Evolutionary conservation across 2,888 invertebrate genomes (phyloP), one percentile per base, ranked within the genome.

Genomic region (Melanchra persicariae): DNA sequence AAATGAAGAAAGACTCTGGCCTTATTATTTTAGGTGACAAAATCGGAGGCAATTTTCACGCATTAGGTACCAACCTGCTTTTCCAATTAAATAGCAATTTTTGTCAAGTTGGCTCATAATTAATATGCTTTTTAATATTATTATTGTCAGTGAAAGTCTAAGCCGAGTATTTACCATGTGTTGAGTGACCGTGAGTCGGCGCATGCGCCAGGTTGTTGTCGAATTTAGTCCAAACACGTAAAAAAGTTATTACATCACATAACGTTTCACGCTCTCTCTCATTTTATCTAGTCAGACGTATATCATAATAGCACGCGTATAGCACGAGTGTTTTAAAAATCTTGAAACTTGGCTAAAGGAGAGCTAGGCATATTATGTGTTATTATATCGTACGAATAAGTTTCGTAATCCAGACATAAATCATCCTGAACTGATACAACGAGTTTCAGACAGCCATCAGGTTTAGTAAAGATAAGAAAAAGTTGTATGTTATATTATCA

Each of bases 211-310:
- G 86, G 84, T 84, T 76, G 49, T 65, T 59, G 64, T 68, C 61
- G 47, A 59, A 76, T 82, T 82, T 85, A 86, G 87, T 85, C 80
- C 81, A 88, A 87, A 87, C 84, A 82, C 83, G 83, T 89, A 85
- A 87, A 88, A 78, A 74, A 83, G 69, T 85, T 89, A 89, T 91
- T 89, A 87, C 87, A 88, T 90, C 83, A 91, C 84, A 74, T 78
- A 81, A 86, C 69, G 74, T 85, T 85, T 88, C 65, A 84, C 80
- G 71, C 76, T 84, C 78, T 88, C 87, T 87, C 87, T 84, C 78
- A 83, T 86, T 85, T 85, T 87, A 85, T 86, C 83, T 74, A 78
- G 70, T 57, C 76, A 77, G 66, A 73, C 77, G 74, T 82, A 74
- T 60, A 82, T 83, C 69, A 73, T 57, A 72, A 76, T 67, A 62